Base-by-base conservation (phyloP, 1,140 invertebrate genomes). In the Drosophila subpulchrella region DNA sequence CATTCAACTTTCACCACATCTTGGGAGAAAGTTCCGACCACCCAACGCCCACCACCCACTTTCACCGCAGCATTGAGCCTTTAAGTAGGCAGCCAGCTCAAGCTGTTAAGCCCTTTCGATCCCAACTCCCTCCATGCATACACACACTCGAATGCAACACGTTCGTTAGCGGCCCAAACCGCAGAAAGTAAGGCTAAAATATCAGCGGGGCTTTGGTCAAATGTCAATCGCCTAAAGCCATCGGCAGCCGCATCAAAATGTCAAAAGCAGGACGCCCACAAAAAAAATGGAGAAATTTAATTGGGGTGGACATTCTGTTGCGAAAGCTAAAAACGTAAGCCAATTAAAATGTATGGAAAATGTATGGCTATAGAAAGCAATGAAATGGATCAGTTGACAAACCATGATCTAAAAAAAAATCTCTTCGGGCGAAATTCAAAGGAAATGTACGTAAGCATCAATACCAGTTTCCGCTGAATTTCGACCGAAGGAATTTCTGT, bases 221-320 rank as follows among this genome's bases (percentile, higher is more conserved):
- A 72, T 71, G 68, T 72, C 68, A 72, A 71, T 72, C 44, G 66
- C 68, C 68, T 32, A 39, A 57, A 71, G 68, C 65, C 65, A 70
- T 57, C 30, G 48, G 51, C 51, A 42, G 65, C 66, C 68, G 58
- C 66, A 72, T 72, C 66, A 72, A 71, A 72, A 72, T 71, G 68
- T 72, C 66, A 72, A 72, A 48, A 17, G 38, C 53, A 57, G 44
- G 42, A 36, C 8, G 42, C 8, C 41, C 2, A n/a, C 8, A 32
- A 53, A 46, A 20, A 46, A 42, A n/a, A 6, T 2, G 34, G n/a
- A 58, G 20, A 36, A 41, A 38, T 71, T 54, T 41, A 39, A n/a
- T 71, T 70, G 46, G 68, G 67, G 68, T 72, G 68, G 66, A 72
- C 66, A 70, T n/a, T 39, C 54, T 30, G 32, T 27, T 15, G 36